Evolutionary conservation across 2,888 invertebrate genomes (phyloP), one percentile per base, ranked within the genome.

Genomic region (Mesorhabditis belari): DNA sequence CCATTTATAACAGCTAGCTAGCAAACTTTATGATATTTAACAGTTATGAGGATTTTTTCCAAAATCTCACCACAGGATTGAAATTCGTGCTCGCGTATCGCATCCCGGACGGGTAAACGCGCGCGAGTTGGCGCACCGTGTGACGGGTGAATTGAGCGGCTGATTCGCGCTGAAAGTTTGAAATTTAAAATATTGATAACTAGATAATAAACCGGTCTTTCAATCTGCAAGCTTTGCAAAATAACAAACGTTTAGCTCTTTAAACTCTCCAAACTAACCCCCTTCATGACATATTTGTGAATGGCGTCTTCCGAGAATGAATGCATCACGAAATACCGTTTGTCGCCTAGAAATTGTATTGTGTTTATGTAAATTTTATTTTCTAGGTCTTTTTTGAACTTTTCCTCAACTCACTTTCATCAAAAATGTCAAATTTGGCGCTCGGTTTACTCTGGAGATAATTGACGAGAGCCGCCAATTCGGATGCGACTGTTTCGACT

Each of bases 31-130:
- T 12, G 6, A 12, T 35, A 35, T 35, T 35, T 12, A 35, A 12
- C 35, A 35, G 6, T 35, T 35, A 35, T 35, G 6, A 12, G 35
- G 35, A 12, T 12, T 35, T 12, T 17, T 35, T 35, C 6, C 6
- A 35, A 35, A 35, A 35, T 12, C 35, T 17, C 6, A 35, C 88
- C 1, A 92, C 88, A 0, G 92, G 92, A 80, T 92, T 92, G 82
- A 92, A 91, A 83, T 93, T 93, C 0, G 92, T 91, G 0, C 92
- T 92, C 82, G 92, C 92, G 74, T 93, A 92, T 69, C 92, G 85
- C 87, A 91, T 89, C 35, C 90, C 91, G 26, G 91, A 91, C 5
- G 92, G 92, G 82, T 93, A 93, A 0, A 90, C 90, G 66, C 92
- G 83, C 81, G 92, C 90, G 5, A 92, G 85, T 79, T 92, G 92